Percentiles rank a stretch among this genome's conserved stretches.
phyloP scores from a whole-genome alignment of 64 coral and sea anemone genomes.

The Montipora efflorescens region DNA sequence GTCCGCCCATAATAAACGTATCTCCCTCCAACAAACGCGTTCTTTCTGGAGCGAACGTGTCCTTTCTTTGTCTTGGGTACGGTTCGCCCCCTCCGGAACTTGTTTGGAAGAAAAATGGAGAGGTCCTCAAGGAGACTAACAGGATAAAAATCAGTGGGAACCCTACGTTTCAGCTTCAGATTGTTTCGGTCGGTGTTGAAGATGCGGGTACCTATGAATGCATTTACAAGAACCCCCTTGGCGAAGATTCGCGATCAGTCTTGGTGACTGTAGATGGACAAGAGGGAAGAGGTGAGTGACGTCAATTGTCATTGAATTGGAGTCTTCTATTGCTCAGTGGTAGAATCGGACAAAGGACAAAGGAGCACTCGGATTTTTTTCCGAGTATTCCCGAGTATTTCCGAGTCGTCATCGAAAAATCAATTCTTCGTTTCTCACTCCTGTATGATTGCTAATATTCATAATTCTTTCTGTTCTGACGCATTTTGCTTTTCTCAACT shows the following conservation, averaged over 20 bases:
- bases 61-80: constrained; percentile 68
- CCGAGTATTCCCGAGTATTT: too few species aligned
- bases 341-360: too few species aligned
- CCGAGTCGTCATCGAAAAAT: too few species aligned
- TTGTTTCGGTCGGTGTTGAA: background rate
- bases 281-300: background rate
- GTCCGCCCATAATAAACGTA: constrained; percentile 63
- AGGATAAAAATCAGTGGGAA: background rate
- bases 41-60: constrained; percentile 70
- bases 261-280: constrained; percentile 26
- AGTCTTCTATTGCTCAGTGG: too few species aligned
- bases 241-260: background rate
- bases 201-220: constrained; percentile 29
- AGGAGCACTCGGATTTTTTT: too few species aligned
- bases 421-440: too few species aligned
- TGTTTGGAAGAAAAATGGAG: constrained; percentile 68
- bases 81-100: constrained; percentile 55
- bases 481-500: too few species aligned
- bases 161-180: background rate
- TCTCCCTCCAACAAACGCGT: constrained; percentile 56
- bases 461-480: too few species aligned
- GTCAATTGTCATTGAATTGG: background rate
- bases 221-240: background rate
- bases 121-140: background rate
- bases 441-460: too few species aligned